phyloP scores from a whole-genome alignment of 2,113 vertebrate species.

The Leptodactylus fuscus region DNA sequence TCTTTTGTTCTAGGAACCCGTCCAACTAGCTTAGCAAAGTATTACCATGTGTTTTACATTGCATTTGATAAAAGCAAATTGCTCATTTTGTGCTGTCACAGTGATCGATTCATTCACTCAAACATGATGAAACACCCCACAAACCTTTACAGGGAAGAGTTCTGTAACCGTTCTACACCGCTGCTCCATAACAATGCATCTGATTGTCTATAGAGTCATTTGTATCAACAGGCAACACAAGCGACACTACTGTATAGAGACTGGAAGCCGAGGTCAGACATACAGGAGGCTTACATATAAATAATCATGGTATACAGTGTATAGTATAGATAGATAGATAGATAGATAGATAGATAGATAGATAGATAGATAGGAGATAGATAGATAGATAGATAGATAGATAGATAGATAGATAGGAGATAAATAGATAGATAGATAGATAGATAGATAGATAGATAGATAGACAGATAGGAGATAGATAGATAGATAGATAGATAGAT shows the following conservation, averaged over 20 bases:
- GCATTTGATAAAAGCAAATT: slow-evolving; percentile 44
- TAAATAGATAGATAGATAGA: too few species aligned
- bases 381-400: background rate
- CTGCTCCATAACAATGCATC: slow-evolving; percentile 1
- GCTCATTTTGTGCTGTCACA: slow-evolving; percentile 49
- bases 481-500: background rate
- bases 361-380: background rate
- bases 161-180: background rate
- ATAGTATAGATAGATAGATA: background rate
- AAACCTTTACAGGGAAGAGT: slow-evolving; percentile 42
- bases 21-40: slow-evolving; percentile 40
- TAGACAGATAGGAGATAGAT: too few species aligned
- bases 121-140: slow-evolving; percentile 36
- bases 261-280: background rate
- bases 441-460: too few species aligned
- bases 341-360: background rate
- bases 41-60: slow-evolving; percentile 51
- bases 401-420: too few species aligned
- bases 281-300: background rate
- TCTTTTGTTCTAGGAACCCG: slow-evolving; percentile 43
- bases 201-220: slow-evolving; percentile 26
- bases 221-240: background rate
- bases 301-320: background rate
- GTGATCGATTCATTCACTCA: slow-evolving; percentile 50
- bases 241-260: background rate